phyloP scores from a whole-genome alignment of 1,140 invertebrate species.

The Probaryconus sp. region DNA sequence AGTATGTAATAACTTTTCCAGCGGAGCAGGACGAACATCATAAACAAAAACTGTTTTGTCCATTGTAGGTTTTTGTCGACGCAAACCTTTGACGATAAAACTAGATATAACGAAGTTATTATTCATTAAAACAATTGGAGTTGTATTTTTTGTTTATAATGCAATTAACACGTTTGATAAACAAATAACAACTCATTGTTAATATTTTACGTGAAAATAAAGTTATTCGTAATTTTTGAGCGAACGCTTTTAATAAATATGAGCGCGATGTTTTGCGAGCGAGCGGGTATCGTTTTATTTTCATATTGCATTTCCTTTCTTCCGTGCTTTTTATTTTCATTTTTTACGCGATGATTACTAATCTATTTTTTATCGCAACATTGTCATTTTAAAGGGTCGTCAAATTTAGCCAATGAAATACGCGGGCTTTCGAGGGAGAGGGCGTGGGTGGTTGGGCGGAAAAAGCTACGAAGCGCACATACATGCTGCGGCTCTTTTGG shows the following conservation, averaged over 20 bases:
- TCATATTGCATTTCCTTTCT: constrained; percentile 18
- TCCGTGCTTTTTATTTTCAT: constrained; percentile 23
- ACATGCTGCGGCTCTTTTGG: constrained; percentile 38
- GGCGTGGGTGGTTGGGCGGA: too few relatives aligned
- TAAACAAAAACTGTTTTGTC: too few relatives aligned
- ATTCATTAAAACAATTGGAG: constrained; percentile 16
- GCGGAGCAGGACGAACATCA: too few relatives aligned
- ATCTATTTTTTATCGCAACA: constrained; percentile 53
- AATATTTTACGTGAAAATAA: constrained; percentile 25
- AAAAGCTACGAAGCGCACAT: constrained; percentile 12
- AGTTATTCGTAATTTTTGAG: constrained; percentile 21
- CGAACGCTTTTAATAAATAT: constrained; percentile 9
- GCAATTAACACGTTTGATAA: constrained; percentile 12
- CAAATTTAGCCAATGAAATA: constrained; percentile 45
- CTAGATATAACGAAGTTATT: constrained; percentile 6
- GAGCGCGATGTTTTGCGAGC: constrained; percentile 6
- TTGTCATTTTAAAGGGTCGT: constrained; percentile 49
- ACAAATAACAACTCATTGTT: constrained; percentile 15
- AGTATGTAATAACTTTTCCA: too few relatives aligned
- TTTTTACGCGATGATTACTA: constrained; percentile 50
- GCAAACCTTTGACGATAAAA: constrained; percentile 11
- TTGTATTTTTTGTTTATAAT: constrained; percentile 8
- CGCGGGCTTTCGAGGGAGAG: too few relatives aligned
- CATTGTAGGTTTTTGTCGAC: too few relatives aligned
- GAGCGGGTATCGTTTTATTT: constrained; percentile 6